Conservation (phyloP, 2,113 vertebrate genomes). For the Engraulis encrasicolus region DNA sequence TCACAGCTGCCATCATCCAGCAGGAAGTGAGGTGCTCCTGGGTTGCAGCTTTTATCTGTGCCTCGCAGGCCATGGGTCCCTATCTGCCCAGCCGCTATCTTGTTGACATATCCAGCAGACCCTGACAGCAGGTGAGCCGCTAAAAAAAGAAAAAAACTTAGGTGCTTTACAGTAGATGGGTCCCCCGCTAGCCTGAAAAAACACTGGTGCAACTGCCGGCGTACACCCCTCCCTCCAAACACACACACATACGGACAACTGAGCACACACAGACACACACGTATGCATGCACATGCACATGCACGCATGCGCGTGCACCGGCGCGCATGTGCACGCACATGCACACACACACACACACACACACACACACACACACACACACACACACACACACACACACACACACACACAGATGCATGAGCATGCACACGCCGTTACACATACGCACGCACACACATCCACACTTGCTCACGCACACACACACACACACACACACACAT, state of each 20-base stretch:
- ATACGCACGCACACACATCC: too few species aligned
- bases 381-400: neutral
- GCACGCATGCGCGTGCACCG: neutral
- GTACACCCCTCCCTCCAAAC: neutral
- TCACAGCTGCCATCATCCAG: constrained; percentile 12
- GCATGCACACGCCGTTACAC: too few species aligned
- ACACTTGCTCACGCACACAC: too few species aligned
- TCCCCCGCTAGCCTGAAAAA: neutral
- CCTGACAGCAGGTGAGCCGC: constrained; percentile 37
- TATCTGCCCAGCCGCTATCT: constrained; percentile 40
- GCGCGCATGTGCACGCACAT: neutral
- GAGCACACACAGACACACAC: neutral
- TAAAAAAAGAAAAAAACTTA: constrained; percentile 19
- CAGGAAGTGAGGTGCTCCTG: constrained; percentile 20
- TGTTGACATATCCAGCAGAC: constrained; percentile 50
- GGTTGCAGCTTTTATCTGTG: constrained; percentile 46
- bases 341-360: neutral
- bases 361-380: neutral
- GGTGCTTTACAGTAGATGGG: constrained; percentile 24
- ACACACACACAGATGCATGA: too few species aligned
- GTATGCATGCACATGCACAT: neutral
- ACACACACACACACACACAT: neutral
- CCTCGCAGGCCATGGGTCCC: constrained; percentile 30
- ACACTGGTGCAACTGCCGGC: neutral
- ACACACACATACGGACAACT: neutral